Evolutionary conservation across 2,797 vertebrate species (phyloP).

Genomic region (Tragelaphus oryx): DNA sequence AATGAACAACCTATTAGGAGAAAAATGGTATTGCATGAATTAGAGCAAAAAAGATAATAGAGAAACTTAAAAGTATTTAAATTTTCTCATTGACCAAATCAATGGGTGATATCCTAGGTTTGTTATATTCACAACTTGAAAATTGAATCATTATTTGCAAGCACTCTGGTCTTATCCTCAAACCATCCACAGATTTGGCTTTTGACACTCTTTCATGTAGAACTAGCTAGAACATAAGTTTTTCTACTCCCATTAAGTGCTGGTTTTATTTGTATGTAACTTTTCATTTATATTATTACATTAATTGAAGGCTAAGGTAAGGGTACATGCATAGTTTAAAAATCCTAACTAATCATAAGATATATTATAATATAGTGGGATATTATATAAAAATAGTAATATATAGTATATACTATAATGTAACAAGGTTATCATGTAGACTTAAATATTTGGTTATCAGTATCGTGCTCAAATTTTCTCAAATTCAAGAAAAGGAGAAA

Average conservation of each 20-base stretch:
- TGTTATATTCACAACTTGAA: background rate
- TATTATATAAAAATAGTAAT: background rate
- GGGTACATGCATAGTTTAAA: background rate
- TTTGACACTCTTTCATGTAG: background rate
- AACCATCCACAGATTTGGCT: background rate
- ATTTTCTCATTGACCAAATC: background rate
- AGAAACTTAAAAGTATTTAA: background rate
- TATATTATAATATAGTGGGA: background rate
- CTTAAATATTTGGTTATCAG: background rate
- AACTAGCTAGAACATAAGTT: background rate
- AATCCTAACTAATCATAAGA: background rate
- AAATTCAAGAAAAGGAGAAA: background rate
- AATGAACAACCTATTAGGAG: background rate
- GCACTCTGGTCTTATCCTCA: background rate
- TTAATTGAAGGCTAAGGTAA: background rate
- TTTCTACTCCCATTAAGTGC: background rate
- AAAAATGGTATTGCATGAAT: background rate
- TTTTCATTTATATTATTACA: background rate
- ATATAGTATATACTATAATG: background rate
- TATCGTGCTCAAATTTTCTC: background rate
- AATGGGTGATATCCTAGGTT: background rate
- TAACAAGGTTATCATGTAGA: background rate
- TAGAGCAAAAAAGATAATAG: background rate
- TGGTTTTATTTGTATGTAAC: background rate
- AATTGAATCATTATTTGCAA: background rate